Evolutionary conservation across 2,888 invertebrate genomes (phyloP).

Genomic region (Pachliopta kotzebuea): DNA sequence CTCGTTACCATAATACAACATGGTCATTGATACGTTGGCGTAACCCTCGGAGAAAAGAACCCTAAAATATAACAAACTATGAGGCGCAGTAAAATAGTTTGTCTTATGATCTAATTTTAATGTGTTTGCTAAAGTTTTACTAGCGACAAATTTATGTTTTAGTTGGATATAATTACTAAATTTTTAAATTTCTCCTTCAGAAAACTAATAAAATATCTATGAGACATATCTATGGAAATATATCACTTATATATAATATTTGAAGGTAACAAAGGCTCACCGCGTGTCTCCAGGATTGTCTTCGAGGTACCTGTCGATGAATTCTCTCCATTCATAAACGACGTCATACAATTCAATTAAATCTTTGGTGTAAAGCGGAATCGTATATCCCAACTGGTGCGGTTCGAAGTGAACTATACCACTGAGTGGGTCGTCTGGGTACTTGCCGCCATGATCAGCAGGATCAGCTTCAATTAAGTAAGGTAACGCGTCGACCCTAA

Average conservation of each 20-base stretch:
- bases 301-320: constrained; percentile 71
- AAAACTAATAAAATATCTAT: too few species aligned
- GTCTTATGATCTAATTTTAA: too few species aligned
- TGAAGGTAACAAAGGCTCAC: constrained; percentile 42
- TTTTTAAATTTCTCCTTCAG: too few species aligned
- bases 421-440: constrained; percentile 77
- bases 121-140: too few species aligned
- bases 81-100: too few species aligned
- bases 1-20: constrained; percentile 82
- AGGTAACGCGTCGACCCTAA: constrained; percentile 85
- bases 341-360: constrained; percentile 78
- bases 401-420: constrained; percentile 65
- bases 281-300: constrained; percentile 63
- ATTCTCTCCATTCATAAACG: constrained; percentile 78
- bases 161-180: too few species aligned
- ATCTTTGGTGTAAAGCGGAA: constrained; percentile 83
- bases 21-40: constrained; percentile 73
- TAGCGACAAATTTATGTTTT: too few species aligned
- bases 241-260: too few species aligned
- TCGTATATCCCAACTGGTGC: constrained; percentile 76
- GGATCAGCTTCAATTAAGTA: constrained; percentile 78
- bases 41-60: constrained; percentile 83
- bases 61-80: constrained; percentile 47
- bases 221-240: too few species aligned
- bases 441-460: constrained; percentile 53